These are phyloP conservation scores for Martes martes DNA, from an alignment of 2,113 vertebrate species.

Conservation along the genomic window DNA sequence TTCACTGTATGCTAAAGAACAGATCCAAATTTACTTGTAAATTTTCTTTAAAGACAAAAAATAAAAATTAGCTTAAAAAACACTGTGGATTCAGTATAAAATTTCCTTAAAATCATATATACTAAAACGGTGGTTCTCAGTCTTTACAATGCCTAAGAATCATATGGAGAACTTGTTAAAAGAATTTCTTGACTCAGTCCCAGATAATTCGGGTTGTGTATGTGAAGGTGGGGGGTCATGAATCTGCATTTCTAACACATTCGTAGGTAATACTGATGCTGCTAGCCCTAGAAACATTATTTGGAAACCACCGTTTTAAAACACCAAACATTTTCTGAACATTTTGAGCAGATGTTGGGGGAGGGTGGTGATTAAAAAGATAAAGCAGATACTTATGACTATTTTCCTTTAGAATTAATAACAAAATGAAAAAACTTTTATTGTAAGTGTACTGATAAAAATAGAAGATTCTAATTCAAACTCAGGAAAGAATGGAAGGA, in stretches of 20 bases:
- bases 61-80: neutral
- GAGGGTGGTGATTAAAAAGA: neutral
- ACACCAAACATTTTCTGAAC: neutral
- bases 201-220: neutral
- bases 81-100: neutral
- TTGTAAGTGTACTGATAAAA: neutral
- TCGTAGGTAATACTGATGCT: neutral
- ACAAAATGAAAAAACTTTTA: neutral
- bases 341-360: neutral
- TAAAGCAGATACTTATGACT: neutral
- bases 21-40: neutral
- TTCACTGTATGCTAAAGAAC: neutral
- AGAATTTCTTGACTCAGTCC: neutral
- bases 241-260: neutral
- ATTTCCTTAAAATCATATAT: neutral
- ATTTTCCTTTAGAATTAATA: neutral
- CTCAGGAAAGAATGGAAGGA: neutral
- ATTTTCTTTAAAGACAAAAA: neutral
- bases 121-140: neutral
- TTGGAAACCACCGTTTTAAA: neutral
- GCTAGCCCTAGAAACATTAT: neutral
- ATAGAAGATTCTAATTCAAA: neutral
- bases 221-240: rapidly evolving
- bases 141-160: neutral
- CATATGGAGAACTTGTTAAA: neutral